Evolutionary conservation across 2,797 vertebrate species (phyloP).

Genomic region (Melanotaenia trifasciata): DNA sequence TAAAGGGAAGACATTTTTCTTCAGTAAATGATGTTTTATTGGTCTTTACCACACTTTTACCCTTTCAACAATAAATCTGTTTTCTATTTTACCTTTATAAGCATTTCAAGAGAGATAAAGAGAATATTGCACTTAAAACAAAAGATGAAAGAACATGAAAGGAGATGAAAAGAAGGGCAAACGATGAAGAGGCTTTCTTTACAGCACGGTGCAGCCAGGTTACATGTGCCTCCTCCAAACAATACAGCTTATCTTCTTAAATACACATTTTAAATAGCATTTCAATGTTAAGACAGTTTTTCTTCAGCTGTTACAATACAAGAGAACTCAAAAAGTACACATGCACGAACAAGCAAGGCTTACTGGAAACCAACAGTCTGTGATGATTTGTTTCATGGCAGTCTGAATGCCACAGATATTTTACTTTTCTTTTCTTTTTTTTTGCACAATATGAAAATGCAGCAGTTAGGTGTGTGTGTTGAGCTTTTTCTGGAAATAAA

Average conservation of each 20-base stretch:
- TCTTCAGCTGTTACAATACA: slow-evolving; percentile 87
- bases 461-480: slow-evolving; percentile 32
- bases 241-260: slow-evolving; percentile 80
- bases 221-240: slow-evolving; percentile 82
- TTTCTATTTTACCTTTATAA: slow-evolving; percentile 72
- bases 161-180: slow-evolving; percentile 51
- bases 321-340: slow-evolving; percentile 83
- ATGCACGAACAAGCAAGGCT: slow-evolving; percentile 93
- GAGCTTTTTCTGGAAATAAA: slow-evolving; percentile 43
- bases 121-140: slow-evolving; percentile 86
- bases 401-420: slow-evolving; percentile 44
- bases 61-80: slow-evolving; percentile 83
- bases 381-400: slow-evolving; percentile 60
- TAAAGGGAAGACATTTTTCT: slow-evolving; percentile 13
- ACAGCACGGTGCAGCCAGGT: slow-evolving; percentile 81
- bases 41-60: slow-evolving; percentile 78
- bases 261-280: slow-evolving; percentile 75
- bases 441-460: slow-evolving; percentile 64
- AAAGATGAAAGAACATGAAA: slow-evolving; percentile 73
- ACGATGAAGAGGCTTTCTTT: slow-evolving; percentile 78
- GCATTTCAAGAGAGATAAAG: slow-evolving; percentile 79
- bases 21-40: slow-evolving; percentile 85
- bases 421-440: slow-evolving; percentile 19
- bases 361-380: slow-evolving; percentile 72
- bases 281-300: slow-evolving; percentile 68